These are phyloP conservation scores for Stercorarius parasiticus DNA, from an alignment of 2,113 vertebrate genomes.

Conservation along the genomic window DNA sequence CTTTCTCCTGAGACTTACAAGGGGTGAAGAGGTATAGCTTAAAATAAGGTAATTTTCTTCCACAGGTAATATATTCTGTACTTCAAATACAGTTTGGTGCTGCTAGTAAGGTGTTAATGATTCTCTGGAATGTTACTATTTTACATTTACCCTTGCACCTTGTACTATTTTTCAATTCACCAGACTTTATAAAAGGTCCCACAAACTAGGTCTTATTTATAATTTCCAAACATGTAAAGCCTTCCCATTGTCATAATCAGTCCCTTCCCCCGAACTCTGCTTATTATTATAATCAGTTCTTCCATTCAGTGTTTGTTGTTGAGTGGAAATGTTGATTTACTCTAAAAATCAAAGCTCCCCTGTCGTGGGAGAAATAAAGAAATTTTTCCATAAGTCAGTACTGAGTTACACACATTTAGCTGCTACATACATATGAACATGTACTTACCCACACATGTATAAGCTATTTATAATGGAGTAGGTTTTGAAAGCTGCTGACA, in stretches of 20 bases:
- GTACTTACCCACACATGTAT: not conserved
- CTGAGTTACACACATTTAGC: not conserved
- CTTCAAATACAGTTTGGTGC: not conserved
- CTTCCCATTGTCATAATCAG: not conserved
- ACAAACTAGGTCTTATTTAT: not conserved
- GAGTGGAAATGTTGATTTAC: not conserved
- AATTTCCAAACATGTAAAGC: not conserved
- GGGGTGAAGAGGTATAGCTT: not conserved
- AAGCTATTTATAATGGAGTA: not conserved
- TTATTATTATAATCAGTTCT: not conserved
- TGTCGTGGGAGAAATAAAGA: not conserved
- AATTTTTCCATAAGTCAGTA: not conserved
- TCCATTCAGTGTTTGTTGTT: not conserved
- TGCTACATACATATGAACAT: accelerated
- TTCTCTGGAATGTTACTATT: not conserved
- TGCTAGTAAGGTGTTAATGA: not conserved
- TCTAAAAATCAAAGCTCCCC: not conserved
- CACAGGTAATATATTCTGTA: not conserved
- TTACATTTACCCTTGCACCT: not conserved
- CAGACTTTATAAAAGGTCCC: not conserved
- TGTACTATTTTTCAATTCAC: not conserved
- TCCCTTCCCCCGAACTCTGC: not conserved
- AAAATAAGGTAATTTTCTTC: constrained; percentile 19
- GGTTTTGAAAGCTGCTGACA: not conserved
- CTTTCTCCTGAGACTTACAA: not conserved